Evolutionary conservation across 2,888 invertebrate species (phyloP).

Genomic region (Euzetes globulus): DNA sequence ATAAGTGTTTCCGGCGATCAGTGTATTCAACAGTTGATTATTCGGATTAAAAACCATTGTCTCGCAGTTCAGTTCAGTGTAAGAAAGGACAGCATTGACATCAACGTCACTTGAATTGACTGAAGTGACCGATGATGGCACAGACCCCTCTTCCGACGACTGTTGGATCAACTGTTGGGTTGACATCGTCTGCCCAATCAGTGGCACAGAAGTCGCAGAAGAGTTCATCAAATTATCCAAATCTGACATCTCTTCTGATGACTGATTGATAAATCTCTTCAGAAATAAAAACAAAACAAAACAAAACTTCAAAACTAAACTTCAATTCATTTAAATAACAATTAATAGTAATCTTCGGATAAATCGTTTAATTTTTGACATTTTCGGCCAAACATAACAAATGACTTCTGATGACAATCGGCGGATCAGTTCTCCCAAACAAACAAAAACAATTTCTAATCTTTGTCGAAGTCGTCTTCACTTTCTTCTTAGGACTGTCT

Average conservation of each 20-base stretch:
- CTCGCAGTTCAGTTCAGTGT: background rate
- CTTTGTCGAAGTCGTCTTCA: background rate
- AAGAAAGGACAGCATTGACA: background rate
- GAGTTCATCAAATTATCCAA: constrained; percentile 3
- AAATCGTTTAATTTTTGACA: background rate
- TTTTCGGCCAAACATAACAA: background rate
- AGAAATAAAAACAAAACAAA: background rate
- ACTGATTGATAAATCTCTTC: background rate
- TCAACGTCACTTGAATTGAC: background rate
- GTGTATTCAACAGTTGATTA: constrained; percentile 8
- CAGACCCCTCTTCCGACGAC: background rate
- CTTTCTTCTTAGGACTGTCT: background rate
- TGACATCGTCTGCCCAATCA: background rate
- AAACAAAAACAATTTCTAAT: background rate
- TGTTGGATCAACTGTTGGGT: background rate
- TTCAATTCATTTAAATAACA: background rate
- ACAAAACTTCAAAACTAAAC: background rate
- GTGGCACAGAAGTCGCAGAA: background rate
- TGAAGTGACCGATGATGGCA: background rate
- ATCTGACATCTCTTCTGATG: background rate
- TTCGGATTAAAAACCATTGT: constrained; percentile 4
- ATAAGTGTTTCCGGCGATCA: background rate
- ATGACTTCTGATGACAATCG: background rate
- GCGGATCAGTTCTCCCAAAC: no score
- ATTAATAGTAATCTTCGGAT: background rate